Conservation (phyloP, 2,113 vertebrate genomes). For the Mus musculus region GRCm39 chr5:132733501-132734000, state of each 20-base stretch:
- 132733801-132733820: background rate
- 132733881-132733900: background rate
- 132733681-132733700: background rate
- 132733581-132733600: too few species aligned
- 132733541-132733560: too few species aligned
- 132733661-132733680: too few species aligned
- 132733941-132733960: background rate
- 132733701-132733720: background rate
- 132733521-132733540: too few species aligned
- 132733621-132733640: too few species aligned
- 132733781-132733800: background rate
- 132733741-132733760: too few species aligned
- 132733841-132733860: background rate
- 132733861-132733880: background rate
- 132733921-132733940: too few species aligned
- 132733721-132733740: background rate
- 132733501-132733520: too few species aligned
- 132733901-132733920: background rate
- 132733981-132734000: background rate
- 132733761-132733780: background rate
- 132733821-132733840: background rate
- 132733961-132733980: background rate
- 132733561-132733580: too few species aligned
- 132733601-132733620: too few species aligned
- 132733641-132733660: too few species aligned